phyloP scores from a whole-genome alignment of 2,797 vertebrate species.

The Catamblyrhynchus diadema region DNA sequence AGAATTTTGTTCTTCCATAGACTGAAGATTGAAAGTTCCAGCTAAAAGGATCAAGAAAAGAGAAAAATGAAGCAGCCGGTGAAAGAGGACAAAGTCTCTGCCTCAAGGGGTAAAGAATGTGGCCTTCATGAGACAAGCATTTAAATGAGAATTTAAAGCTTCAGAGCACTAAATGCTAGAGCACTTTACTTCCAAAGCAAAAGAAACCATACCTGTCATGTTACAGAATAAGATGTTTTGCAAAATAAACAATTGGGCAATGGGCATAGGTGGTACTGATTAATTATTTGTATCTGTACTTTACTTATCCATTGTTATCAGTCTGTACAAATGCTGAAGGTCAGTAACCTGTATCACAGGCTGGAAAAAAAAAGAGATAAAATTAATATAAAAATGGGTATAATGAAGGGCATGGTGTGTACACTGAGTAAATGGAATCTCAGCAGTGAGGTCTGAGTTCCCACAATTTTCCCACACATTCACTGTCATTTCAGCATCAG shows the following conservation, averaged over 20 bases:
- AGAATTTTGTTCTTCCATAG: neutral
- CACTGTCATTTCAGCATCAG: neutral
- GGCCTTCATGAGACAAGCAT: neutral
- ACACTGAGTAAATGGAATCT: neutral
- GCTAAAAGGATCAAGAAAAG: neutral
- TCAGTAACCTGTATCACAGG: neutral
- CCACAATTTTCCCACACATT: neutral
- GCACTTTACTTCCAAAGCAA: neutral
- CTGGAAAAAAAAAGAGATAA: too few relatives aligned
- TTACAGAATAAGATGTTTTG: neutral
- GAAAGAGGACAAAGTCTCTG: neutral
- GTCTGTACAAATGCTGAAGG: neutral
- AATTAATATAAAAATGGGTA: neutral
- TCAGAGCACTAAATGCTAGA: neutral
- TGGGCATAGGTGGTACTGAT: neutral
- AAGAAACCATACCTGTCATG: neutral
- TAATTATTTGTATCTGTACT: neutral
- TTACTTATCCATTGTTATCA: neutral
- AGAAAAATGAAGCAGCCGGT: neutral
- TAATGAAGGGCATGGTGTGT: neutral
- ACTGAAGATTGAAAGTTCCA: neutral
- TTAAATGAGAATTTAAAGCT: neutral
- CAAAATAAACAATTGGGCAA: neutral
- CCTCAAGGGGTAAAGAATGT: neutral
- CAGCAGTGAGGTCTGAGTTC: neutral